Evolutionary conservation across 2,888 invertebrate species (phyloP), one percentile per base, ranked within the genome.

Genomic region (Eupithecia abbreviata): DNA sequence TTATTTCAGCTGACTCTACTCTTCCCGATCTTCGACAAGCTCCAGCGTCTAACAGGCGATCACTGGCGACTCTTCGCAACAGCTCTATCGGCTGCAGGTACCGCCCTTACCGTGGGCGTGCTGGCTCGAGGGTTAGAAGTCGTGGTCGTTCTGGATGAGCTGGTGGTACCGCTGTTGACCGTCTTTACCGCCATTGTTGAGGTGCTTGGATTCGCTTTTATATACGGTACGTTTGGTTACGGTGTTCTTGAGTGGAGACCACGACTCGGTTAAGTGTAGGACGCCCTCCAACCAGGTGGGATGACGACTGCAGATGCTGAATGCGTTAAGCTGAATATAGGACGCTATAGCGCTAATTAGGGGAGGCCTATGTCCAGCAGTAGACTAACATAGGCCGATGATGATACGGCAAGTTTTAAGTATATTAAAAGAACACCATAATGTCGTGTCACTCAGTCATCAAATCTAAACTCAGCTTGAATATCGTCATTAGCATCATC

Each of bases 51-150:
- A 10, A 89, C 91, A 0, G 91, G 91, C 2, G 93, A 94, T 51
- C 89, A 94, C 73, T 95, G 95, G 93, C 87, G 93, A 4, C 82
- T 95, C 1, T 91, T 92, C n/a, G 94, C 94, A 0, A 90, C 91
- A 1, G 90, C 92, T 0, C 83, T 86, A 0, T 95, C 94, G 71
- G 92, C 93, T 0, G 84, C 92, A 0, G 95, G 95, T 0, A 93
- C 95, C 1, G 90, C 90, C 0, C 80, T 94, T 1, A 92, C 94
- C 0, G 90, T 95, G 1, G 90, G 91, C 0, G 88, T 93, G 0
- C 83, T 95, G 6, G 86, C 93, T 1, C 88, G 88, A 77, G 93
- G 94, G 4, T 76, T 94, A 18, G 89, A 90, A 49, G 84, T 93
- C 3, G 90, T 91, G 1, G 86, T 88, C 0, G 79, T 93, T 13